A percentile compares a stretch with the other conserved stretches of the same genome.
phyloP scores from a whole-genome alignment of 2,797 vertebrate genomes.

The Vultur gryphus region DNA sequence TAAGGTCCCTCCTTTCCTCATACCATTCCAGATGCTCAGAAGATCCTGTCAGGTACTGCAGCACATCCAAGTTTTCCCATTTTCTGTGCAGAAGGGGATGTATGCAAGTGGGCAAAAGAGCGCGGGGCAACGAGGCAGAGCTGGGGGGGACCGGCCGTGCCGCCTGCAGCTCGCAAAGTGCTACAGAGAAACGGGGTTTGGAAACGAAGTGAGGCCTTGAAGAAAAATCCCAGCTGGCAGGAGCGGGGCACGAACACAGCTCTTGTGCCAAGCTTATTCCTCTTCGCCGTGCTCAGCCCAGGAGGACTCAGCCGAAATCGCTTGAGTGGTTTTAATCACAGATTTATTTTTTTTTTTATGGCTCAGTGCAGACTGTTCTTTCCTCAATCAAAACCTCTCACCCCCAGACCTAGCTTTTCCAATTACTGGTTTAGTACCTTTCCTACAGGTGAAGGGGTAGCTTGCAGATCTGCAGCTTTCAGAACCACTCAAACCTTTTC shows the following conservation, averaged over 20 bases:
- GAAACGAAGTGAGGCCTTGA: not conserved
- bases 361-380: not conserved
- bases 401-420: not conserved
- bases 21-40: not conserved
- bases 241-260: not conserved
- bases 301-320: not conserved
- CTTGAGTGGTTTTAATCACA: not conserved
- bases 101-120: not conserved
- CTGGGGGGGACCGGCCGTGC: too few species aligned
- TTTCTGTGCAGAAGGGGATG: not conserved
- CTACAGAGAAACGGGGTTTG: not conserved
- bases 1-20: not conserved
- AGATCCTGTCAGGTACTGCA: not conserved
- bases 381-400: not conserved
- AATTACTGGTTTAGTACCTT: not conserved
- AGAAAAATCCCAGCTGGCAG: not conserved
- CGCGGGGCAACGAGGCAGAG: accelerated
- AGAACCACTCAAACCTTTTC: not conserved
- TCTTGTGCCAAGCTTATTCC: not conserved
- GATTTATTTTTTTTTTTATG: not conserved
- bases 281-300: not conserved
- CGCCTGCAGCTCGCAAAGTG: too few species aligned
- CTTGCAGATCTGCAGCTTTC: not conserved
- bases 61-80: not conserved
- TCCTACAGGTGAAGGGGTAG: not conserved